phyloP scores from a whole-genome alignment of 1,140 invertebrate genomes.

The Zaprionus taronus region DNA sequence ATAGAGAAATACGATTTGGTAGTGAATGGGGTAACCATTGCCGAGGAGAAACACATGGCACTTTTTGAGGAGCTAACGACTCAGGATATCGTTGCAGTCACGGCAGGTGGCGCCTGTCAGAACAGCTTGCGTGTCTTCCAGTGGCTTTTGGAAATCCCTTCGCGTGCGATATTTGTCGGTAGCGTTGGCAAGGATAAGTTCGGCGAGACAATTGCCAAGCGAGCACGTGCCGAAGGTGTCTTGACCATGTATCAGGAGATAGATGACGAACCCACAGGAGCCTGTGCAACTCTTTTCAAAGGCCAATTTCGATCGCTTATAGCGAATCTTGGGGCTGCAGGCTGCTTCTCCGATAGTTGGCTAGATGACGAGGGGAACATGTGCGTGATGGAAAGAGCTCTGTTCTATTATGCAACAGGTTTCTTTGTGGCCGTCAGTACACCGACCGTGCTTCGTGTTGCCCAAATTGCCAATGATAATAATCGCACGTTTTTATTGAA shows the following conservation, averaged over 20 bases:
- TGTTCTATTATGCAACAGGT: slow-evolving; percentile 59
- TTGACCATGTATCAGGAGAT: slow-evolving; percentile 93
- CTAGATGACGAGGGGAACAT: slow-evolving; percentile 51
- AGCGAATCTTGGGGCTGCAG: slow-evolving; percentile 67
- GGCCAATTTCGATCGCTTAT: slow-evolving; percentile 54
- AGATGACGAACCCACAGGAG: slow-evolving; percentile 92
- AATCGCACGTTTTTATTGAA: slow-evolving; percentile 52
- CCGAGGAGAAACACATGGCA: slow-evolving; percentile 93
- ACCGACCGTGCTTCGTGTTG: slow-evolving; percentile 19
- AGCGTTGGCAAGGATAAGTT: slow-evolving; percentile 97
- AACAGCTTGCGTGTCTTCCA: slow-evolving; percentile 96
- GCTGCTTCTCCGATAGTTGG: slow-evolving; percentile 48
- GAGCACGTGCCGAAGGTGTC: slow-evolving; percentile 92
- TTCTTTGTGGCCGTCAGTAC: slow-evolving; percentile 66
- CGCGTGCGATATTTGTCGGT: slow-evolving; percentile 94
- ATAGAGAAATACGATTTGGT: slow-evolving; percentile 94
- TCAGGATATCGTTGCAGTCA: slow-evolving; percentile 87
- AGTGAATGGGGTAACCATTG: slow-evolving; percentile 96
- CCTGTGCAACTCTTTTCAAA: slow-evolving; percentile 92
- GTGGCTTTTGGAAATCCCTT: slow-evolving; percentile 94
- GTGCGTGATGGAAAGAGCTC: slow-evolving; percentile 47
- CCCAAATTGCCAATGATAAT: slow-evolving; percentile 20
- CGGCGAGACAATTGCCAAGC: slow-evolving; percentile 92
- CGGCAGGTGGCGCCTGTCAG: slow-evolving; percentile 96
- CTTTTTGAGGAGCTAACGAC: slow-evolving; percentile 86